A percentile compares a stretch with the other conserved stretches of the same genome.
Evolutionary conservation across 2,888 invertebrate species (phyloP).

Genomic region (Drosophila macrospina): DNA sequence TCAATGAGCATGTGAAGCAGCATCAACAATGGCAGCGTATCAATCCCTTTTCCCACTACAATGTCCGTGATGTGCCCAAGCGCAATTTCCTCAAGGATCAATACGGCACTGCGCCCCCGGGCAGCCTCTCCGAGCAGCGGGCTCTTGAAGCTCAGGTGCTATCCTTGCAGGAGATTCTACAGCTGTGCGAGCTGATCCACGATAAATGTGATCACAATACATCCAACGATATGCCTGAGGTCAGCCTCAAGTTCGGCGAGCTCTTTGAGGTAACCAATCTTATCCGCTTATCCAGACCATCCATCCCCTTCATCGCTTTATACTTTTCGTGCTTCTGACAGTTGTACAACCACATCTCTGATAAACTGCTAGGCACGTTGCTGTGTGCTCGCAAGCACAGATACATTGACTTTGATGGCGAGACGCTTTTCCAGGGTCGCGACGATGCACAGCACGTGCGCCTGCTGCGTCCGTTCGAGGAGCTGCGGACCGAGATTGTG

Average conservation of each 20-base stretch:
- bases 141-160: slow-evolving; percentile 49
- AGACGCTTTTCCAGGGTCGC: slow-evolving; percentile 95
- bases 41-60: slow-evolving; percentile 64
- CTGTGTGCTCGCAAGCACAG: slow-evolving; percentile 95
- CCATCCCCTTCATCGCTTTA: too few relatives aligned
- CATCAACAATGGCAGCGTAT: slow-evolving; percentile 65
- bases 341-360: slow-evolving; percentile 94
- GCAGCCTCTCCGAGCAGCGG: slow-evolving; percentile 66
- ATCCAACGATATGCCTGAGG: neutral
- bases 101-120: slow-evolving; percentile 61
- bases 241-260: slow-evolving; percentile 52
- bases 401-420: slow-evolving; percentile 95
- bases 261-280: slow-evolving; percentile 58
- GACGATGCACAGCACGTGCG: slow-evolving; percentile 95
- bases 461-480: slow-evolving; percentile 90
- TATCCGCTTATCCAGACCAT: too few relatives aligned
- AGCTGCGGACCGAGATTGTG: slow-evolving; percentile 88
- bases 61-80: slow-evolving; percentile 61
- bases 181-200: slow-evolving; percentile 59
- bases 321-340: slow-evolving; percentile 82
- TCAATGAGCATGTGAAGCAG: slow-evolving; percentile 58
- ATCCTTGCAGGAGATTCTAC: slow-evolving; percentile 62
- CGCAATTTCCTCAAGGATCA: slow-evolving; percentile 41
- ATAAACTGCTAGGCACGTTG: slow-evolving; percentile 97
- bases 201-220: slow-evolving; percentile 11